A percentile compares a stretch with the other conserved stretches of the same genome.
These are phyloP conservation scores for Ariopsis seemanni DNA, from an alignment of 2,113 vertebrate species.

Conservation along the genomic window DNA sequence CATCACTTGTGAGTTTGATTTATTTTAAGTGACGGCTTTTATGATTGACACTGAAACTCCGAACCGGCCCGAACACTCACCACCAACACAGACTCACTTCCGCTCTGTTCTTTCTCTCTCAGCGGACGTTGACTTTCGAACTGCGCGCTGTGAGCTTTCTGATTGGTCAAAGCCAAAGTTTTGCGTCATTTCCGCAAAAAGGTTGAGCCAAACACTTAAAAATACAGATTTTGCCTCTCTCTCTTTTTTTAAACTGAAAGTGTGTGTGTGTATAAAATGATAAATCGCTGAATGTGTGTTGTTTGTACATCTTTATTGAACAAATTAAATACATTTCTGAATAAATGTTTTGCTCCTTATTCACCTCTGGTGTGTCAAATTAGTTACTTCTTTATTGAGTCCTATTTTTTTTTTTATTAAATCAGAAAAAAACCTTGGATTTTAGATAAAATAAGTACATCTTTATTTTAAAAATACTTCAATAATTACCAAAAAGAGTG, in stretches of 20 bases:
- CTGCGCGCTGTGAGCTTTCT: background rate
- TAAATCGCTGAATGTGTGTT: too few relatives aligned
- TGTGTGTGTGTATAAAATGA: too few relatives aligned
- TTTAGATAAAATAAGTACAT: background rate
- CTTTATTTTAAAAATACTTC: background rate
- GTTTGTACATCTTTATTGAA: background rate
- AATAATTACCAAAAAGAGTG: background rate
- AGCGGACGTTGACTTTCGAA: constrained; percentile 20
- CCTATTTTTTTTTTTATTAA: background rate
- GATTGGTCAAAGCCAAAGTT: background rate
- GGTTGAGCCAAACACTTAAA: too few relatives aligned
- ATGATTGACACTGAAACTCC: too few relatives aligned
- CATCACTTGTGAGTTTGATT: too few relatives aligned
- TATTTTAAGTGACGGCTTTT: too few relatives aligned
- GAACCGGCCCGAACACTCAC: background rate
- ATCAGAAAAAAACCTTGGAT: background rate
- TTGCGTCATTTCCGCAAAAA: background rate
- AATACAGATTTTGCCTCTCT: too few relatives aligned
- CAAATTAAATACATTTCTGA: background rate
- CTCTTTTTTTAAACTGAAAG: too few relatives aligned
- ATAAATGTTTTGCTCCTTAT: background rate
- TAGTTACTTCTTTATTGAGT: too few relatives aligned
- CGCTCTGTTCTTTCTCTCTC: background rate
- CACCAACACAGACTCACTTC: background rate
- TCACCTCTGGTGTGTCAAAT: background rate